Base-by-base conservation (phyloP, 35 echinoderm and acorn worm species). In the Diadema setosum region DNA sequence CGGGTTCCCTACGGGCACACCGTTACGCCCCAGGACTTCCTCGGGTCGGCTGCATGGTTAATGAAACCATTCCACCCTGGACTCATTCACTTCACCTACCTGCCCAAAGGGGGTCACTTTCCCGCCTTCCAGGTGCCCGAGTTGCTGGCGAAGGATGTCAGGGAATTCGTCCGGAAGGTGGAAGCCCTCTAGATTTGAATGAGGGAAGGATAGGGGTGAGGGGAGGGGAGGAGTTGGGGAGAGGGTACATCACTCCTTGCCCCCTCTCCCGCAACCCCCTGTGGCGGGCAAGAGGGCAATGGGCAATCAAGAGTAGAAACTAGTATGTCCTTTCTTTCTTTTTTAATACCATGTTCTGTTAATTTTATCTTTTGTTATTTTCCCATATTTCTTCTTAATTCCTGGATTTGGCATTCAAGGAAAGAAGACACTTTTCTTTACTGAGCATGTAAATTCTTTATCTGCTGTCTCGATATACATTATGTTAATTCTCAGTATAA, bases 81-180 rank as follows among this genome's bases (percentile, higher is more conserved):
- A 23, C 23, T 63, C n/a, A n/a, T 63, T 63, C 58, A 63, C 58
- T 63, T 63, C 58, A 9, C 58, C 3, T 63, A 63, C 58, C 31
- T 63, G 3, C 3, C 3, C 2, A 23, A 5, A 16, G 95, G 95
- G 3, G 95, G 91, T 5, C 95, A 93, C 76, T 97, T 97, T 78
- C 91, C 91, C 39, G 95, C 95, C 0, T 39, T 97, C 2, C 87
- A 97, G 39, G 59, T 80, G n/a, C 95, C 91, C 2, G 40, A 44
- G 16, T 35, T 97, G 31, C 82, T 93, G 12, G 91, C 95, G 2
- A 30, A 93, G 18, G 91, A 93, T 56, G 65, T 97, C 25, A 25
- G 95, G 48, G 49, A 97, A 44, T 97, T 97, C 61, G 91, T 86
- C 8, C 50, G 76, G 58, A 93, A 93, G 55, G 87, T 97, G 9